These are phyloP conservation scores for Falcunculus frontatus DNA, from an alignment of 2,113 vertebrate species.

Conservation along the genomic window DNA sequence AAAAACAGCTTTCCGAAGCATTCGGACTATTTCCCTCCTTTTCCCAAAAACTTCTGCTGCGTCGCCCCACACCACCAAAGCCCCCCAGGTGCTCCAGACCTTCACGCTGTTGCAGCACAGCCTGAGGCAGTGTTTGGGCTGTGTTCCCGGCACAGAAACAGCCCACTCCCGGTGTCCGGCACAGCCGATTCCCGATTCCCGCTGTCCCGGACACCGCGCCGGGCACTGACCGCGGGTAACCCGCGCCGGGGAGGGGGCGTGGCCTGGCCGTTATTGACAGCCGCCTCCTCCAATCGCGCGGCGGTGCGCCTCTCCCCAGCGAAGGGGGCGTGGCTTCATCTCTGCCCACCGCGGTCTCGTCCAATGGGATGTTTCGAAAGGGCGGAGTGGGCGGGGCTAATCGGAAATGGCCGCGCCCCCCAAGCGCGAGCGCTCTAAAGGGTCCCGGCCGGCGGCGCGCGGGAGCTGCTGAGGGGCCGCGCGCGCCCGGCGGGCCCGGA, in stretches of 20 bases:
- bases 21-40: too few species aligned
- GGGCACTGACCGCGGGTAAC: background rate
- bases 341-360: rapidly evolving
- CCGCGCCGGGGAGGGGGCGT: background rate
- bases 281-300: rapidly evolving
- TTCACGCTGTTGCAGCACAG: background rate
- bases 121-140: background rate
- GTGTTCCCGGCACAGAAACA: too few species aligned
- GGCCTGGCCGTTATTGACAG: rapidly evolving
- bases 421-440: rapidly evolving
- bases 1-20: background rate
- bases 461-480: background rate
- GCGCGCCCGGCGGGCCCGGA: background rate
- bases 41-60: background rate
- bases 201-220: too few species aligned
- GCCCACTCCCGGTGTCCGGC: rapidly evolving
- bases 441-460: background rate
- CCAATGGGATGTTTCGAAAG: rapidly evolving
- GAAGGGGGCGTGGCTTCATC: rapidly evolving
- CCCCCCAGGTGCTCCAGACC: background rate
- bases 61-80: background rate
- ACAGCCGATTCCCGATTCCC: background rate
- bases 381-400: rapidly evolving
- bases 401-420: rapidly evolving
- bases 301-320: rapidly evolving